phyloP scores from a whole-genome alignment of 2,113 vertebrate genomes.

The Solea solea region DNA sequence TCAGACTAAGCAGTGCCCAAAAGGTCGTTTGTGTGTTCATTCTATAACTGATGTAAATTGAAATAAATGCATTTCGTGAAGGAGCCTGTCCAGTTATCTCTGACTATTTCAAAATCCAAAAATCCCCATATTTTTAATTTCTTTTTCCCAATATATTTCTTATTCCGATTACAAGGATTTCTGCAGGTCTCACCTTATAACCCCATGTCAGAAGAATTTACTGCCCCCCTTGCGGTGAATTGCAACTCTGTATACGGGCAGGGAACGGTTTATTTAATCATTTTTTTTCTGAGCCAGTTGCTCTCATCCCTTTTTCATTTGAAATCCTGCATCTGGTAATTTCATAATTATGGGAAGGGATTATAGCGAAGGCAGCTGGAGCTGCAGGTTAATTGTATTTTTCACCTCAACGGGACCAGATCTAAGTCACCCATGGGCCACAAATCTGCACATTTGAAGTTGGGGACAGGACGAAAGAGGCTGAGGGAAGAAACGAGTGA shows the following conservation, averaged over 20 bases:
- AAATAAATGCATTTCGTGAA: not conserved
- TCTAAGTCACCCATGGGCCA: conserved; percentile 77
- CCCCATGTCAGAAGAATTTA: conserved; percentile 38
- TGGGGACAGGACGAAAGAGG: conserved; percentile 77
- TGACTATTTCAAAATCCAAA: conserved; percentile 16
- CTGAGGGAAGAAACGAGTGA: conserved; percentile 64
- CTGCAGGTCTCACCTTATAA: conserved; percentile 67
- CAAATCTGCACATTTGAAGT: conserved; percentile 78
- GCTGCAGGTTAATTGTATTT: conserved; percentile 84
- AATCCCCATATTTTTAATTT: not conserved
- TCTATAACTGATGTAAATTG: too few species aligned
- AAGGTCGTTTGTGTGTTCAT: too few species aligned
- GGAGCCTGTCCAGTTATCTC: conserved; percentile 24
- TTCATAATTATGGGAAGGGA: conserved; percentile 83
- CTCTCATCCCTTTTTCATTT: conserved; percentile 79
- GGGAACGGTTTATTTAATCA: conserved; percentile 70
- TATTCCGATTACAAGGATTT: conserved; percentile 59
- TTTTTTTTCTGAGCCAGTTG: conserved; percentile 59
- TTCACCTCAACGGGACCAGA: conserved; percentile 79
- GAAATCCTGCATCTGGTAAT: conserved; percentile 82
- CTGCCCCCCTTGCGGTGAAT: conserved; percentile 61
- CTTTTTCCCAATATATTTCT: conserved; percentile 25
- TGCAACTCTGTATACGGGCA: conserved; percentile 59
- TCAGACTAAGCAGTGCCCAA: too few species aligned
- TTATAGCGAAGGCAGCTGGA: conserved; percentile 78